Conservation (phyloP, 2,113 vertebrate species). For the Seriola rivoliana region DNA sequence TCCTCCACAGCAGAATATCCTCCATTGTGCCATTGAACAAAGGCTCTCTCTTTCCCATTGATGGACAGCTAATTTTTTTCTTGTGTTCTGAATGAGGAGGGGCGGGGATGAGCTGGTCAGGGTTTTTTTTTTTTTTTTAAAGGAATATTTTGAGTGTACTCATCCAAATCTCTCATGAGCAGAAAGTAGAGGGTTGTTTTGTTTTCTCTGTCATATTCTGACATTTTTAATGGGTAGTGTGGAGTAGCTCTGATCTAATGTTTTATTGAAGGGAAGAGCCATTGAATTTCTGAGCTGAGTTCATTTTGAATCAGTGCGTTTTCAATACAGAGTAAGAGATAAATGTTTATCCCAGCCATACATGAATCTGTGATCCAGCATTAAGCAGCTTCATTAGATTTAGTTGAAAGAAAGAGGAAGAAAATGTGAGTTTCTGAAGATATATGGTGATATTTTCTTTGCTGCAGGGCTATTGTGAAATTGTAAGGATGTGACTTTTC, state of each 20-base stretch:
- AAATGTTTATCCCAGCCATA: slow-evolving; percentile 1
- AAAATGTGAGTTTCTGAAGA: not conserved
- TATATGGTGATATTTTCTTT: not conserved
- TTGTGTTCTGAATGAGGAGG: slow-evolving; percentile 64
- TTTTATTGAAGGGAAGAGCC: slow-evolving; percentile 52
- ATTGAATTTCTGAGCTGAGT: slow-evolving; percentile 40
- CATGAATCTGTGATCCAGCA: not conserved
- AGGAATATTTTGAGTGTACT: slow-evolving; percentile 45
- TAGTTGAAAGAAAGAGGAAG: not conserved
- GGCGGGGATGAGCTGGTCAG: slow-evolving; percentile 31
- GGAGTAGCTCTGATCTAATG: slow-evolving; percentile 50
- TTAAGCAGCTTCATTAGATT: slow-evolving; percentile 16
- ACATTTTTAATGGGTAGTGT: slow-evolving; percentile 34
- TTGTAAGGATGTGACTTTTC: slow-evolving; percentile 3
- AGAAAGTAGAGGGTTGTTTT: slow-evolving; percentile 38
- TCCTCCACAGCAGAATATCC: slow-evolving; percentile 81
- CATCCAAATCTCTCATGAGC: slow-evolving; percentile 39
- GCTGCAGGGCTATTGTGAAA: slow-evolving; percentile 8
- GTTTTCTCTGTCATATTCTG: slow-evolving; percentile 6
- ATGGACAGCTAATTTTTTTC: slow-evolving; percentile 64
- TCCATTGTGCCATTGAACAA: slow-evolving; percentile 83
- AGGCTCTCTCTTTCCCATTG: slow-evolving; percentile 77
- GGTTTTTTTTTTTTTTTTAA: slow-evolving; percentile 29
- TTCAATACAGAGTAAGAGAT: slow-evolving; percentile 25
- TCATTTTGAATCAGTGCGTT: slow-evolving; percentile 33